Base-by-base conservation (phyloP, 1,140 invertebrate genomes). In the Notospermus geniculatus region DNA sequence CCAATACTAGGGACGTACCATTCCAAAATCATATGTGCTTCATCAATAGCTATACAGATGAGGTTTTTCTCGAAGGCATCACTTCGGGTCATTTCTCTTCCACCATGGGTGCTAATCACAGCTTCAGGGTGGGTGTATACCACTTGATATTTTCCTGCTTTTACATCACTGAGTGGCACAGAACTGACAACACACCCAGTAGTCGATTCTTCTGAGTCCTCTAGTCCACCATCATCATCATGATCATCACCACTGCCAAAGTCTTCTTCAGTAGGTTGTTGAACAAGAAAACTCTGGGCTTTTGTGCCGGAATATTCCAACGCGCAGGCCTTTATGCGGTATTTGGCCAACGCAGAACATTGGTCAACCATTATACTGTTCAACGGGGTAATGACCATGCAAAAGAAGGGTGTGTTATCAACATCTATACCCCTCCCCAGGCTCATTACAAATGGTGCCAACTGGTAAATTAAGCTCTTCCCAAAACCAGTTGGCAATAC, bases 381-480 rank as follows among this genome's bases (percentile, higher is more conserved):
- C 39, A 43, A 43, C 41, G 58, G 55, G 1, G 59, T 19, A 36
- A 65, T n/a, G 46, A 55, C 59, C 61, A 11, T 59, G 64, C 19
- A 62, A 30, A 1, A 57, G n/a, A n/a, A n/a, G n/a, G n/a, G n/a
- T n/a, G n/a, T n/a, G n/a, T n/a, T n/a, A n/a, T n/a, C n/a, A n/a
- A n/a, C n/a, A n/a, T n/a, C n/a, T n/a, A n/a, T n/a, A n/a, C n/a
- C n/a, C n/a, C n/a, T n/a, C n/a, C n/a, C n/a, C n/a, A n/a, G n/a
- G n/a, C n/a, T n/a, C n/a, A n/a, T n/a, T n/a, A n/a, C n/a, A n/a
- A n/a, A n/a, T n/a, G n/a, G n/a, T n/a, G n/a, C n/a, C n/a, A n/a
- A 11, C 22, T 65, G n/a, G n/a, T n/a, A n/a, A n/a, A n/a, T n/a
- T n/a, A n/a, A n/a, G n/a, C n/a, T n/a, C n/a, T n/a, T n/a, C n/a